A percentile compares a stretch with the other conserved stretches of the same genome.
Evolutionary conservation across 2,113 vertebrate genomes (phyloP).

Genomic region (Jaculus jaculus): DNA sequence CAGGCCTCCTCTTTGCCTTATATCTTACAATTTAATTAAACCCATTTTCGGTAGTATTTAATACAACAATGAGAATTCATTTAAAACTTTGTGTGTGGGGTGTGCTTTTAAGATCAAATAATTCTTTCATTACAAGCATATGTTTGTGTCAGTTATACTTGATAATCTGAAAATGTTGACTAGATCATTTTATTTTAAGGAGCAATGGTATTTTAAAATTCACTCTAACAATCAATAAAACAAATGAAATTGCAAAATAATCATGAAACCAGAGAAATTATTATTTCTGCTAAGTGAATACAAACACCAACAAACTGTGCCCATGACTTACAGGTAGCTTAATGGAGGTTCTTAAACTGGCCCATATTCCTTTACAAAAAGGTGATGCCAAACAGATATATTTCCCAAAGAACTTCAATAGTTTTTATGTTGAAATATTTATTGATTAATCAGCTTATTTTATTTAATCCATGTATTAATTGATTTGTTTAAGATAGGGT

Average conservation of each 20-base stretch:
- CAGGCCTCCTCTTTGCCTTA: conserved; percentile 24
- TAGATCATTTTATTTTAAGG: conserved; percentile 19
- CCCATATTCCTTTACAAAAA: neutral
- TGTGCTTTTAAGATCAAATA: neutral
- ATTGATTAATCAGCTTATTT: neutral
- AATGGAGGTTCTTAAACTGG: neutral
- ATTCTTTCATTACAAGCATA: neutral
- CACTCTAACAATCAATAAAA: neutral
- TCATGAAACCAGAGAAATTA: neutral
- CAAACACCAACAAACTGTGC: neutral
- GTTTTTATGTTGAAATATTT: neutral
- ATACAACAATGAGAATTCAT: neutral
- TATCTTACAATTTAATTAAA: conserved; percentile 47
- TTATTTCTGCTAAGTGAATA: neutral
- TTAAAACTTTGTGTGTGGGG: conserved; percentile 12
- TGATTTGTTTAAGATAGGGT: neutral
- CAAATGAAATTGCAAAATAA: conserved; percentile 11
- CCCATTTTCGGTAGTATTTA: neutral
- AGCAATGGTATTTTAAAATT: neutral
- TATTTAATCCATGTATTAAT: neutral
- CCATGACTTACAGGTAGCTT: neutral
- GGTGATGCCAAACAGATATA: neutral
- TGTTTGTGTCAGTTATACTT: neutral
- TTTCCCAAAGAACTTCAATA: neutral
- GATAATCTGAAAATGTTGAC: neutral